These are phyloP conservation scores for Syngnathus scovelli DNA, from an alignment of 2,113 vertebrate species.

Conservation along the genomic window DNA sequence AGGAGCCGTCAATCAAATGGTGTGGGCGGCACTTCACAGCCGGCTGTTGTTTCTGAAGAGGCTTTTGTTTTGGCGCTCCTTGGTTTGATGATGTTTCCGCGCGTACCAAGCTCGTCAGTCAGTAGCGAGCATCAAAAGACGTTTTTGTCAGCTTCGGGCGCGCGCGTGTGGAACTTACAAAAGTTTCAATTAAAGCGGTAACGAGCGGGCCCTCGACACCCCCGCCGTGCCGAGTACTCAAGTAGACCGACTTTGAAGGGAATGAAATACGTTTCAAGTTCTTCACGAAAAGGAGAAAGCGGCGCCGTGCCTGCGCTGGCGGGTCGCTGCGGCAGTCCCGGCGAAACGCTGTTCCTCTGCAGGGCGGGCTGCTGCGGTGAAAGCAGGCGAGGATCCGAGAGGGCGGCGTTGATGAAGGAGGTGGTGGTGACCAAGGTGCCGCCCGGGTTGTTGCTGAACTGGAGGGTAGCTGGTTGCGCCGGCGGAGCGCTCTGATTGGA, in stretches of 20 bases:
- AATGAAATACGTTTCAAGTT: background rate
- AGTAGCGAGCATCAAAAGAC: background rate
- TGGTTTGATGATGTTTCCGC: constrained; percentile 6
- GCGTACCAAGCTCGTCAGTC: background rate
- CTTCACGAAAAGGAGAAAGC: background rate
- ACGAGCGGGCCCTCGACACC: background rate
- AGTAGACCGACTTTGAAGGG: background rate
- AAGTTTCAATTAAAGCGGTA: background rate
- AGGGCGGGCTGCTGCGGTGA: constrained; percentile 85
- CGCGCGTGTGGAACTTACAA: background rate
- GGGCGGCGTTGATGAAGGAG: constrained; percentile 85
- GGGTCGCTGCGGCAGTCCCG: constrained; percentile 88
- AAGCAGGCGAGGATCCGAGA: constrained; percentile 89
- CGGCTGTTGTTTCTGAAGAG: constrained; percentile 17
- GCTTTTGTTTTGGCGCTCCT: constrained; percentile 7
- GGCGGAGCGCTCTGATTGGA: constrained; percentile 80
- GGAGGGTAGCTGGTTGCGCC: constrained; percentile 62
- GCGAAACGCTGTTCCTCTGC: constrained; percentile 90
- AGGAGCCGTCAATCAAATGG: constrained; percentile 27
- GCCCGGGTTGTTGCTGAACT: constrained; percentile 86
- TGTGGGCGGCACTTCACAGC: constrained; percentile 26
- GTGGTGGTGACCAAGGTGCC: constrained; percentile 84
- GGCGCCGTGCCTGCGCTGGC: constrained; percentile 84
- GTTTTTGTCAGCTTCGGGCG: background rate
- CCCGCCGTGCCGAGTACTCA: background rate